phyloP scores from a whole-genome alignment of 2,888 invertebrate species.

The Coenonympha arcania region DNA sequence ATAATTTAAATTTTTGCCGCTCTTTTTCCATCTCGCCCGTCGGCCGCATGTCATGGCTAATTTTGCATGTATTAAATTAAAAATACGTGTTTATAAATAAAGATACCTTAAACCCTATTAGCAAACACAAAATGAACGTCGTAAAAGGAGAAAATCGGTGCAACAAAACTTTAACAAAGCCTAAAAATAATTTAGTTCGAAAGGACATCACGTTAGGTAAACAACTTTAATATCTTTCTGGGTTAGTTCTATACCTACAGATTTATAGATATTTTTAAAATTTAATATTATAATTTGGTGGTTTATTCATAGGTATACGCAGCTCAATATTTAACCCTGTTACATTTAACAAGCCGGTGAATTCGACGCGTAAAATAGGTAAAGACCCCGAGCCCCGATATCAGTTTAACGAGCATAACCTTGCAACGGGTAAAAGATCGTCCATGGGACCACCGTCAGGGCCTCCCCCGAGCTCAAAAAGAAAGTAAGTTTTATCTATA shows the following conservation, averaged over 20 bases:
- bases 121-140: slow-evolving; percentile 61
- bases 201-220: slow-evolving; percentile 51
- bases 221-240: not conserved
- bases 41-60: too few species aligned
- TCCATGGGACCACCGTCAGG: slow-evolving; percentile 60
- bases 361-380: slow-evolving; percentile 32
- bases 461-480: slow-evolving; percentile 47
- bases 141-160: slow-evolving; percentile 45
- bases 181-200: slow-evolving; percentile 48
- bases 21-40: too few species aligned
- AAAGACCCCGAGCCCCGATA: slow-evolving; percentile 54
- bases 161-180: slow-evolving; percentile 34
- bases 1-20: not conserved
- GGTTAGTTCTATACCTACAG: not conserved
- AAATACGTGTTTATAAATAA: too few species aligned
- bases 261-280: too few species aligned
- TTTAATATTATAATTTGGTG: too few species aligned
- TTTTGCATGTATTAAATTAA: too few species aligned
- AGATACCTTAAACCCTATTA: too few species aligned
- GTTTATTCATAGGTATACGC: slow-evolving; percentile 45
- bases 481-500: slow-evolving; percentile 51
- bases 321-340: slow-evolving; percentile 39
- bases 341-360: slow-evolving; percentile 32
- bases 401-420: slow-evolving; percentile 44
- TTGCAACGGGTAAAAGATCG: slow-evolving; percentile 32